These are phyloP conservation scores for Cecidostiba fungosa DNA, from an alignment of 2,888 invertebrate species.

Conservation along the genomic window DNA sequence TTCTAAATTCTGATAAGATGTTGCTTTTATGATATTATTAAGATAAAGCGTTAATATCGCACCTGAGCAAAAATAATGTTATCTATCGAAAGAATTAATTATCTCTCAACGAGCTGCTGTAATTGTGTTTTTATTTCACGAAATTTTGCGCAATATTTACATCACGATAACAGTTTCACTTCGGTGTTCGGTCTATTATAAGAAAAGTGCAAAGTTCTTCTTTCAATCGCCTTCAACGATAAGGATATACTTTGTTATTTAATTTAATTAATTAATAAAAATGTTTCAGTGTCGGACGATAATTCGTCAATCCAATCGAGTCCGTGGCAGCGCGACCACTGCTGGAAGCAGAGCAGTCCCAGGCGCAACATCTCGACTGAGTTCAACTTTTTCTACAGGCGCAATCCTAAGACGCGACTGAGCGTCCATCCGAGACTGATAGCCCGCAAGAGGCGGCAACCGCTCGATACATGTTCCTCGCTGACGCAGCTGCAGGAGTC, in stretches of 20 bases:
- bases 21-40: not conserved
- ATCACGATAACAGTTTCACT: not conserved
- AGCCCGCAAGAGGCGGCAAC: conserved; percentile 85
- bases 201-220: not conserved
- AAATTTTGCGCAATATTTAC: not conserved
- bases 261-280: not conserved
- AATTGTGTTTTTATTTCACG: conserved; percentile 8
- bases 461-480: conserved; percentile 82
- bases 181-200: not conserved
- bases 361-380: conserved; percentile 88
- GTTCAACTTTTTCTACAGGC: conserved; percentile 87
- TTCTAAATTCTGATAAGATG: conserved; percentile 13
- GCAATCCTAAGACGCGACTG: conserved; percentile 81
- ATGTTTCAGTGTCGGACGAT: conserved; percentile 84
- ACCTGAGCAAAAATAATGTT: not conserved
- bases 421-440: conserved; percentile 80
- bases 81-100: conserved; percentile 7
- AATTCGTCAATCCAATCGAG: conserved; percentile 95
- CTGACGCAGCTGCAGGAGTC: conserved; percentile 67
- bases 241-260: conserved; percentile 25
- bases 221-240: not conserved
- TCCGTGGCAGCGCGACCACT: conserved; percentile 94
- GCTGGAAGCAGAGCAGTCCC: conserved; percentile 92
- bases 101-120: not conserved
- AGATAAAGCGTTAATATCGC: not conserved